Base-by-base conservation (phyloP, 35 echinoderm and acorn worm species). In the Diadema setosum region DNA sequence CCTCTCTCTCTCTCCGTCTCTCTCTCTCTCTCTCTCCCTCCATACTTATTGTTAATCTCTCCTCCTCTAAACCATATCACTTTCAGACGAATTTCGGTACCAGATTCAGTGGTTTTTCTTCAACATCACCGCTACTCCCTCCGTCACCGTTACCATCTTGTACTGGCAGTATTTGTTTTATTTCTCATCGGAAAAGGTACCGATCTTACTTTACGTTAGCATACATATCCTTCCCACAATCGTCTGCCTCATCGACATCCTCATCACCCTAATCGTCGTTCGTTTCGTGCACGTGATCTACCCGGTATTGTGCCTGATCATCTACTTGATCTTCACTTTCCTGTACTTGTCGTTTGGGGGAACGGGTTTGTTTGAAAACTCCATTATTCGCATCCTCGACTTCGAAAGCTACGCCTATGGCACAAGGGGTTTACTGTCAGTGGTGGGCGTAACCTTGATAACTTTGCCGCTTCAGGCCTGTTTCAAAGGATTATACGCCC, bases 131-230 rank as follows among this genome's bases (percentile, higher is more conserved):
- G n/a, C n/a, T n/a, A n/a, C n/a, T n/a, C n/a, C n/a, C n/a, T 75
- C 65, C 26, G 18, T 89, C 43, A 26, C 82, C 4, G 87, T 89
- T 2, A 65, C 75, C 11, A 17, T 89, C 2, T 55, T 82, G 30
- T 89, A 89, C 74, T 89, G 87, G 87, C 87, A n/a, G 48, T n/a
- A 52, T 33, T 61, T 36, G 9, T 9, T 9, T n/a, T n/a, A 52
- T 52, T 52, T 52, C 9, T 52, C 9, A 9, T n/a, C 48, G 48
- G 48, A 52, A 52, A 52, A 52, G n/a, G 9, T n/a, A 11, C 69
- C 86, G 0, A 27, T 85, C 83, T 18, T 63, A 21, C 56, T 34
- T 32, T 70, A 89, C 36, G 33, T 89, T 31, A 82, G 31, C 42
- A 41, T 82, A 15, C 87, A 89, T 42, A 42, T 45, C 3, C 42